Evolutionary conservation across 2,797 vertebrate species (phyloP), one percentile per base, ranked within the genome.

Genomic region (Falco naumanni): DNA sequence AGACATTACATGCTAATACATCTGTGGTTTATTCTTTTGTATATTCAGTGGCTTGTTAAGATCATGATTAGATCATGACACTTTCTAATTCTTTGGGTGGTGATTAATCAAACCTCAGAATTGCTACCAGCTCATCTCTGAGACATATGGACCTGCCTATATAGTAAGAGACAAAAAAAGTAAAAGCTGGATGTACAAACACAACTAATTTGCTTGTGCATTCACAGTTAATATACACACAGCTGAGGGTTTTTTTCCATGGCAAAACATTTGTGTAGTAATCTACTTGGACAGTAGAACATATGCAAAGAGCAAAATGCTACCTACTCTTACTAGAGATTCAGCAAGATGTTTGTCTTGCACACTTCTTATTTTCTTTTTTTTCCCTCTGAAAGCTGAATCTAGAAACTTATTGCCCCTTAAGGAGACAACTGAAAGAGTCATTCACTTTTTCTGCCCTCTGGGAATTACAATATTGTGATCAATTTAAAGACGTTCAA

Each of bases 281-380:
- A 57, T 5, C 68, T 71, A 7, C 25, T 34, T 10, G 2, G 47
- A 24, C 57, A 75, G 24, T 0, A 43, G 26, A 28, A 43, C 3
- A 53, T 0, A 20, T 5, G 39, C 71, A 50, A 85, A 47, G 43
- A 20, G 53, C 21, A 70, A 82, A 68, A 74, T 19, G 26, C 10
- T 3, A 4, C 16, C 43, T 0, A 1, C 9, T 86, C 53, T 56
- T 33, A 10, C 2, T 13, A 39, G 25, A 25, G 43, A 59, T 29
- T 75, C 31, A 68, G 7, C 4, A 54, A 5, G 3, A 71, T 12
- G 29, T 21, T 70, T 50, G 24, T 29, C 53, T 63, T 63, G 11
- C 6, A 31, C 24, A 28, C 37, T 45, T 50, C 14, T 39, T 10
- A 22, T 66, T 78, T 63, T 64, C 21, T 5, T 39, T 34, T 45